Evolutionary conservation across 2,797 vertebrate genomes (phyloP), one percentile per base, ranked within the genome.

Genomic region (Emys orbicularis): DNA sequence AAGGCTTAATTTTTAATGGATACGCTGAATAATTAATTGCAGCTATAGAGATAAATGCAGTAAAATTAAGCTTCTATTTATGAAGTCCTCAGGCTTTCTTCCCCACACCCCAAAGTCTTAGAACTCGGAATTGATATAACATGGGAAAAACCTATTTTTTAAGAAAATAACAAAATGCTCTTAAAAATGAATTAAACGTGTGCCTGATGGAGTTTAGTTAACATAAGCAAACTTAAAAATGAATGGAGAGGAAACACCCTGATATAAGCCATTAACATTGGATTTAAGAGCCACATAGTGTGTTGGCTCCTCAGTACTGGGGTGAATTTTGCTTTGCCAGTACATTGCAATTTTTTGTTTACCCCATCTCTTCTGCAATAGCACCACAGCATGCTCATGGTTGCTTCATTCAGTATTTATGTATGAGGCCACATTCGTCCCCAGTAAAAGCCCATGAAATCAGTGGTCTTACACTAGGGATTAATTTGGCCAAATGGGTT

Each of bases 1-100:
- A 91, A 97, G 96, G 91, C 93, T 97, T 84, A 56, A 96, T 96
- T 88, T 97, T 97, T 97, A 97, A 97, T 96, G 97, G 97, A 80
- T 34, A 37, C 81, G 85, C 80, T 8, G 90, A 97, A 88, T 96
- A 97, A 97, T 96, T 97, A 97, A 97, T 91, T 95, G 87, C 94
- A 96, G 88, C 93, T 92, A 86, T 9, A 89, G 87, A 97, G 95
- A 97, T 96, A 97, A 97, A 97, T 86, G 94, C 84, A 96, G 95
- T 96, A 97, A 97, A 97, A 96, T 95, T 79, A 68, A 85, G 81
- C 88, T 92, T 95, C 93, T 87, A 94, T 94, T 97, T 92, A 90
- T 50, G 77, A 94, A 97, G 89, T 96, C 89, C 92, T 93, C 76
- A 29, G 65, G 84, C 79, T 72, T 41, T 72, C n/a, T 72, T 41